A percentile compares a stretch with the other conserved stretches of the same genome.
These are phyloP conservation scores for Apodemus agrarius DNA, from an alignment of 2,797 vertebrate species.

Conservation along the genomic window DNA sequence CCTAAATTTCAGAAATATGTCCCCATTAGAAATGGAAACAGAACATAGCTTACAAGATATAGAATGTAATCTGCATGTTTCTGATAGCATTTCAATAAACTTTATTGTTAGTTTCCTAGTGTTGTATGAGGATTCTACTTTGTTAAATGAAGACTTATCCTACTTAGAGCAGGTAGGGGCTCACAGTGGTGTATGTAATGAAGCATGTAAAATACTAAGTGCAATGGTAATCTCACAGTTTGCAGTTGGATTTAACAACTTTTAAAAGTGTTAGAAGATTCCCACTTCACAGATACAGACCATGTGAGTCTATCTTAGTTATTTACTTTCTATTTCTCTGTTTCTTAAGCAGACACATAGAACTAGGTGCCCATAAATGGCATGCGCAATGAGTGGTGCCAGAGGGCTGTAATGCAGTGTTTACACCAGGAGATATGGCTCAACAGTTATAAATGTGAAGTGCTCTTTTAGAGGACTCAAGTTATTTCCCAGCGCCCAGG, in stretches of 20 bases:
- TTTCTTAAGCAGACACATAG: neutral
- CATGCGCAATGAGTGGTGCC: neutral
- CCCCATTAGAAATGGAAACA: neutral
- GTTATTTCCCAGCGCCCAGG: neutral
- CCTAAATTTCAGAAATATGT: slow-evolving; percentile 6
- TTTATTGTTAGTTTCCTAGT: neutral
- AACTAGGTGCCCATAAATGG: neutral
- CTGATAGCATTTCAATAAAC: neutral
- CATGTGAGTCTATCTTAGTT: neutral
- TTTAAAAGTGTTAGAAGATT: neutral
- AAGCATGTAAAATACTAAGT: neutral
- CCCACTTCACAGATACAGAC: neutral
- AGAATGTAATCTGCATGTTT: neutral
- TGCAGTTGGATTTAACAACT: neutral
- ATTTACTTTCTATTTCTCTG: neutral
- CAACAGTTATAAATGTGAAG: accelerated
- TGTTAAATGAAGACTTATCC: slow-evolving; percentile 26
- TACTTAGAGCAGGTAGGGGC: neutral
- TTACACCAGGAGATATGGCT: neutral
- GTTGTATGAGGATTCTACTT: neutral
- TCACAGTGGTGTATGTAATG: neutral
- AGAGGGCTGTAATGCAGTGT: neutral
- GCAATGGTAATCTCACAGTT: neutral
- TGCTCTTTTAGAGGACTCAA: neutral
- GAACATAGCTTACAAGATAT: neutral